Evolutionary conservation across 2,797 vertebrate species (phyloP).

Genomic region (Tokudaia muenninki): DNA sequence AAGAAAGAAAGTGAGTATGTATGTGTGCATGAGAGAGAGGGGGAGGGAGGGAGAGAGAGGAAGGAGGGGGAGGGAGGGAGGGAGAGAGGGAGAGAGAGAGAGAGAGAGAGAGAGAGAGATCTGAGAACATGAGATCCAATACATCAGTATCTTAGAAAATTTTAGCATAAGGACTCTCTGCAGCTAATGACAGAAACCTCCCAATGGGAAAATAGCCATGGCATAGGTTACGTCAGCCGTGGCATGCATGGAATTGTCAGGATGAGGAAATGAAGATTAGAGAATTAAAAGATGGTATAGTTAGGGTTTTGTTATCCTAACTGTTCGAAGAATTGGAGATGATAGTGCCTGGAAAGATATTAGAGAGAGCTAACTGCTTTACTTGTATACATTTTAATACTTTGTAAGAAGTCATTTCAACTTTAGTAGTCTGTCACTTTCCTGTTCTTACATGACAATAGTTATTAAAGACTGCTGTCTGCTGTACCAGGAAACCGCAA

Average conservation of each 20-base stretch:
- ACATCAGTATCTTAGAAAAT: background rate
- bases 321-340: background rate
- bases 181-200: background rate
- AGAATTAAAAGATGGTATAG: background rate
- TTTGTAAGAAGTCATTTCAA: background rate
- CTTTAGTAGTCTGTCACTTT: background rate
- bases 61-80: background rate
- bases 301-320: background rate
- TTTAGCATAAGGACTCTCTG: background rate
- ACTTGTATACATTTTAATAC: background rate
- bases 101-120: background rate
- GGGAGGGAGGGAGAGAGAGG: no score
- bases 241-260: background rate
- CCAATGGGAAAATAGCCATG: background rate
- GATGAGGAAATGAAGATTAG: background rate
- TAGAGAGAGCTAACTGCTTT: background rate
- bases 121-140: conserved; percentile 21
- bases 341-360: background rate
- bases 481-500: background rate
- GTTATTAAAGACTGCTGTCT: background rate
- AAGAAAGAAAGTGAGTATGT: no score
- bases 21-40: no score
- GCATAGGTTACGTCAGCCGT: background rate
- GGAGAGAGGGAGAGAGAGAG: background rate
- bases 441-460: background rate